Base-by-base conservation (phyloP, 2,797 vertebrate genomes). In the Muscicapa striata region DNA sequence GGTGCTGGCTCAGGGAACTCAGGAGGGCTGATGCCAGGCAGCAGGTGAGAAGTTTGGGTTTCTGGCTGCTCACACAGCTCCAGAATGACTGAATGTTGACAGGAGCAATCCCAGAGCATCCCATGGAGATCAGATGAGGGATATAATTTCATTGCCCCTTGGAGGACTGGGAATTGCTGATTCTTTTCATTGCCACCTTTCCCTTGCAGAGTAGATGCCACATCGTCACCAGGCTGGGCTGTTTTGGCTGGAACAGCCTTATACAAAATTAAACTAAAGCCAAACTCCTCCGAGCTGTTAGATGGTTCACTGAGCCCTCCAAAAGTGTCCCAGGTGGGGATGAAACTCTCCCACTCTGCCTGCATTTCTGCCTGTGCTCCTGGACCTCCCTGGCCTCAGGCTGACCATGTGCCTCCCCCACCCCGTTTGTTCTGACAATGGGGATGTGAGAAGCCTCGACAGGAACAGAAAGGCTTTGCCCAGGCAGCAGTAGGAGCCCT, bases 401-500 rank as follows among this genome's bases (percentile, higher is more conserved):
- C 63, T 93, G 64, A 73, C 73, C 51, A 5, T 20, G 41, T 62
- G 72, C 87, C 29, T 95, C 75, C 84, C 73, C n/a, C 3, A 5
- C 43, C 52, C 16, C 3, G 0, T 78, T 82, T 89, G 75, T 52
- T 62, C 78, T 1, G 2, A 45, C 48, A 7, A 11, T 19, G 59
- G 55, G 52, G 34, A 41, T 59, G 66, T 78, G 68, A 88, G 66
- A 86, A 93, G 62, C 62, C 58, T 81, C 1, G 1, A 84, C 38
- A 70, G 81, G 69, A 32, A n/a, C 84, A 92, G 84, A 88, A 94
- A 69, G 77, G 54, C 54, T 91, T 95, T 89, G 34, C 87, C 87
- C 10, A 24, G 58, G 86, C 66, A 90, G 80, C 77, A 69, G 34
- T 32, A 69, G 92, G 79, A 95, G 76, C 66, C 73, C 69, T 72